phyloP scores from a whole-genome alignment of 2,113 vertebrate genomes.

The Sorex fumeus region DNA sequence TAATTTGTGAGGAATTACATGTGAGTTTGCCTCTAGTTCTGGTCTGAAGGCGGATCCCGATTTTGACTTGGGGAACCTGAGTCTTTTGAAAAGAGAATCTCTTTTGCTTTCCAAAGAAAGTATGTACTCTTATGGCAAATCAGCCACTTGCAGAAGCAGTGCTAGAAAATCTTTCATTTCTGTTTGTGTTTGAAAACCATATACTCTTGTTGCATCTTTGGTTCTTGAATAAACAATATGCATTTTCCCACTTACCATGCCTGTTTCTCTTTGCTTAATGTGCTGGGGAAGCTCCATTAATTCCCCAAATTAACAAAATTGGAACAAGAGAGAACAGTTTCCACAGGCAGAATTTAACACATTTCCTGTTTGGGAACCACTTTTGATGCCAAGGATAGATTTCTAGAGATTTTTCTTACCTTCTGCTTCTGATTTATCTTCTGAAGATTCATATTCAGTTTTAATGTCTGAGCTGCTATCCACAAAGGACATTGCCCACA shows the following conservation, averaged over 20 bases:
- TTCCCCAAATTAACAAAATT: neutral
- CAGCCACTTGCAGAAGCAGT: neutral
- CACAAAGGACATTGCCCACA: neutral
- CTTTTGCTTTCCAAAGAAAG: neutral
- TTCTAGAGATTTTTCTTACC: neutral
- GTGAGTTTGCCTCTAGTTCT: neutral
- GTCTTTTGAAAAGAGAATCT: neutral
- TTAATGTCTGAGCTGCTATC: neutral
- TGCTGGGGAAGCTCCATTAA: neutral
- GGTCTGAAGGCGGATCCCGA: neutral
- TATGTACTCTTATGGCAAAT: neutral
- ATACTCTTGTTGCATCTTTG: neutral
- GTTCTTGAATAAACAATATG: neutral
- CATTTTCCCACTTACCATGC: neutral
- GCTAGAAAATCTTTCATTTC: neutral
- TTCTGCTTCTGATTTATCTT: neutral
- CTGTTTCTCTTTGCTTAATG: neutral
- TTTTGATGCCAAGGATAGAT: neutral
- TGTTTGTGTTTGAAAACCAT: neutral
- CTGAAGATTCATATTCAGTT: neutral
- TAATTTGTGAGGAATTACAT: neutral
- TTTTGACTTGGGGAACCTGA: neutral
- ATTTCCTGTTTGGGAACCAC: neutral
- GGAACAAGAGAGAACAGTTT: neutral
- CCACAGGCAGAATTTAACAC: neutral